A percentile compares a stretch with the other conserved stretches of the same genome.
Conservation (phyloP, 1,140 invertebrate species). For the Drosophila biarmipes region DNA sequence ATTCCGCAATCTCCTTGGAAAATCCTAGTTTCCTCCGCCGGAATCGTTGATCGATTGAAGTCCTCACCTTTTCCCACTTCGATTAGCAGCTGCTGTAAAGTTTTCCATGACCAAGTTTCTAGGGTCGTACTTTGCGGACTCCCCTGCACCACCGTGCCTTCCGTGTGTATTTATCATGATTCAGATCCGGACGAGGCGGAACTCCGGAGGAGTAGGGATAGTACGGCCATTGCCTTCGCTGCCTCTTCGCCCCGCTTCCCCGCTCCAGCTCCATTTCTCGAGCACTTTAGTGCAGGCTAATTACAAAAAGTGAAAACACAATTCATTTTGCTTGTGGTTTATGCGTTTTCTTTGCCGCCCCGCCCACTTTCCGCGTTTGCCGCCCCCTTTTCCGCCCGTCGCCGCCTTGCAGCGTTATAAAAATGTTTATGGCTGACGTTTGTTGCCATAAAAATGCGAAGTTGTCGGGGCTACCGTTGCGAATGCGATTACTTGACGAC, state of each 20-base stretch:
- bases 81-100: conserved; percentile 36
- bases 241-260: not conserved
- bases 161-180: conserved; percentile 50
- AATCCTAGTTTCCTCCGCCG: not conserved
- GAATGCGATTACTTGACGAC: conserved; percentile 61
- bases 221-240: conserved; percentile 1
- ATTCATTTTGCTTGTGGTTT: conserved; percentile 77
- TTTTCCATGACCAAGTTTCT: conserved; percentile 34
- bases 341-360: conserved; percentile 49
- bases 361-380: not conserved
- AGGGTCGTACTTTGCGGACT: conserved; percentile 2
- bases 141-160: not conserved
- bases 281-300: conserved; percentile 63
- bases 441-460: conserved; percentile 69
- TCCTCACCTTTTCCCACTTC: conserved; percentile 13
- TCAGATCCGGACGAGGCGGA: conserved; percentile 17
- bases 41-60: conserved; percentile 14
- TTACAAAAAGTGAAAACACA: conserved; percentile 79
- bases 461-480: conserved; percentile 63
- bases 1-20: not conserved
- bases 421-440: conserved; percentile 74
- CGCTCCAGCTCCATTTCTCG: not conserved
- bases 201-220: not conserved
- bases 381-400: not conserved
- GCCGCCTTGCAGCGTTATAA: conserved; percentile 63